Percentiles rank a stretch among this genome's conserved stretches.
phyloP scores from a whole-genome alignment of 2,113 vertebrate species.

The Scalopus aquaticus region DNA sequence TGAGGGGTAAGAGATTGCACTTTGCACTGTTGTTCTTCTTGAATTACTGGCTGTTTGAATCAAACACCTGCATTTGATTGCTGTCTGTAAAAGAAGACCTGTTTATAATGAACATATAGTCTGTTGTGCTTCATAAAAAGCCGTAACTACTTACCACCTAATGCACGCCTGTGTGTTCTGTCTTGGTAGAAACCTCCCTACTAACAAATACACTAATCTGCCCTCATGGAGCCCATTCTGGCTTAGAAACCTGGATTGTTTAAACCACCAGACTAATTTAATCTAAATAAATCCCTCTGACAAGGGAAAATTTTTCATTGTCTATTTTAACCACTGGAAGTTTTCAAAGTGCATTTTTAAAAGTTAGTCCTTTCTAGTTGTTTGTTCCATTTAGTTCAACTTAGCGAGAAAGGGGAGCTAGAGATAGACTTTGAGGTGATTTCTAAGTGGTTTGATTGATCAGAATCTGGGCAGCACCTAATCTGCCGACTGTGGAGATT shows the following conservation, averaged over 20 bases:
- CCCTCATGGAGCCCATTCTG: not conserved
- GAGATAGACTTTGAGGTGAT: not conserved
- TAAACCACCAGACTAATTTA: not conserved
- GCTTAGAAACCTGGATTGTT: not conserved
- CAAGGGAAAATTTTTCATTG: not conserved
- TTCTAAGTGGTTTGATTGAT: not conserved
- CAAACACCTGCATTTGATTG: not conserved
- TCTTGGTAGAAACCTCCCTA: not conserved
- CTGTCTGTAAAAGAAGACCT: not conserved
- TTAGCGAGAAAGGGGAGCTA: not conserved
- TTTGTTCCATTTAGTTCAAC: not conserved
- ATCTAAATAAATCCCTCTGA: slow-evolving; percentile 9
- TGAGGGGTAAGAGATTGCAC: slow-evolving; percentile 90
- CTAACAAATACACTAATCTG: not conserved
- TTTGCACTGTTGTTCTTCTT: not conserved
- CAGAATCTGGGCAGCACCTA: not conserved
- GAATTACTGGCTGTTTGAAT: not conserved
- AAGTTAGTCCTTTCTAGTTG: not conserved
- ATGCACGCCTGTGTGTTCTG: not conserved
- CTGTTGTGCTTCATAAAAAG: not conserved
- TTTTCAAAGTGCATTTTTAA: slow-evolving; percentile 24
- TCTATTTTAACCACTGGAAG: not conserved
- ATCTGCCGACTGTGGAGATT: too few relatives aligned
- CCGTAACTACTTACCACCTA: not conserved
- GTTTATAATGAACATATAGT: not conserved